Base-by-base conservation (phyloP, 2,888 invertebrate species). In the Vanessa cardui region DNA sequence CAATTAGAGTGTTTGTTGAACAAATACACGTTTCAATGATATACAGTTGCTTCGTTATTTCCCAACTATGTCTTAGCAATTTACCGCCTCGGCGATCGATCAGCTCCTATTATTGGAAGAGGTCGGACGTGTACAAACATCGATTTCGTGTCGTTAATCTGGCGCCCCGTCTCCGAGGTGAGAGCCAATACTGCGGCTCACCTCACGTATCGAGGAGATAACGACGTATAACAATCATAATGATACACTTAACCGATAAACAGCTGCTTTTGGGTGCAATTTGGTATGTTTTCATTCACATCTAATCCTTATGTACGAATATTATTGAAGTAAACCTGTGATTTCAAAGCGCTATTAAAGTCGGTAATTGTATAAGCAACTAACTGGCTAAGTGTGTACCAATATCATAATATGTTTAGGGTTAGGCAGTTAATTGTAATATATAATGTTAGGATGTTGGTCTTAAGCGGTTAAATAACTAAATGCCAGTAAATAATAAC, bases 111-210 rank as follows among this genome's bases (percentile, higher is more conserved):
- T 92, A 92, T 90, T 86, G 86, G 89, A 82, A 86, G 91, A 88
- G 90, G 90, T 90, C 86, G 90, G 88, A 91, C 92, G 92, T 92
- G 92, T 91, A 88, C 90, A 92, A 92, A 92, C 92, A 92, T 87
- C 89, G 87, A 89, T 89, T 90, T 90, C 85, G 87, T 84, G 88
- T 89, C 88, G 90, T 90, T 92, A 89, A 88, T 89, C 85, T 84
- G 81, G 78, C 83, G 80, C 80, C 80, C 80, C 79, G 84, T 83
- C 84, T 74, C 73, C 77, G 84, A 86, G 86, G 87, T 87, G 89
- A 89, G 89, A 88, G 85, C 80, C 83, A 81, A 78, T 81, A 81
- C 81, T 79, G 80, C 46, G 82, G 77, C 82, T 87, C 86, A 88
- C 89, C 90, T 90, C 91, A 91, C 91, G 91, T 91, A 85, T 82